Evolutionary conservation across 2,113 vertebrate genomes (phyloP).

Genomic region (Manacus vitellinus): DNA sequence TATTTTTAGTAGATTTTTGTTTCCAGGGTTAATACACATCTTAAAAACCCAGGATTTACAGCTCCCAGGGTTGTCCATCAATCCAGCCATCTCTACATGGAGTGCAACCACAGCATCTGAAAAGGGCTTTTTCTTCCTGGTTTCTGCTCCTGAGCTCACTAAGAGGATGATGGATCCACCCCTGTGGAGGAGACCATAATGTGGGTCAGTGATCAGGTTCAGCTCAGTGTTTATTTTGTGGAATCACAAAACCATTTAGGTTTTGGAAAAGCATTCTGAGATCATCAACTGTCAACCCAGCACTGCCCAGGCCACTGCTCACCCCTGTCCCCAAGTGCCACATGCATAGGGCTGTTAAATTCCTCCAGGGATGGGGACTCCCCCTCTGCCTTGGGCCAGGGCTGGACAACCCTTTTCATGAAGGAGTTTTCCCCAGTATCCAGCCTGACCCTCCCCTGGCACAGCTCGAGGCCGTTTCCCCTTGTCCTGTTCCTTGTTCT

Average conservation of each 20-base stretch:
- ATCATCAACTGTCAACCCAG: not conserved
- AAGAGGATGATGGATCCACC: not conserved
- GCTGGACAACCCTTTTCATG: not conserved
- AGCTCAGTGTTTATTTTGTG: not conserved
- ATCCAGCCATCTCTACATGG: not conserved
- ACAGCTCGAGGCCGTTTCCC: not conserved
- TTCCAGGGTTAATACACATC: not conserved
- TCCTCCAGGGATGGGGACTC: not conserved
- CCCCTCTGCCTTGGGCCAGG: not conserved
- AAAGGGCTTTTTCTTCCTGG: not conserved
- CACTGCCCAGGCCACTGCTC: not conserved
- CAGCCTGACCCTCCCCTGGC: not conserved
- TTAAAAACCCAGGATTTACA: not conserved
- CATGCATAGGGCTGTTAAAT: not conserved
- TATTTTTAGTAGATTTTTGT: not conserved
- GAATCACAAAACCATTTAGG: not conserved
- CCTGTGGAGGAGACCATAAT: not conserved
- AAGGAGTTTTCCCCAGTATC: not conserved
- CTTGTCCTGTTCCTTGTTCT: not conserved
- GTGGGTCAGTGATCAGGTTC: rapidly evolving
- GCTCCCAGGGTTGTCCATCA: not conserved
- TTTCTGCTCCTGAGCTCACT: not conserved
- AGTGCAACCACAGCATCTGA: not conserved
- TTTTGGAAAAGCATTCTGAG: not conserved
- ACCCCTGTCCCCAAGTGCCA: not conserved